Evolutionary conservation across 2,888 invertebrate genomes (phyloP), one percentile per base, ranked within the genome.

Genomic region (Diabrotica balteata): DNA sequence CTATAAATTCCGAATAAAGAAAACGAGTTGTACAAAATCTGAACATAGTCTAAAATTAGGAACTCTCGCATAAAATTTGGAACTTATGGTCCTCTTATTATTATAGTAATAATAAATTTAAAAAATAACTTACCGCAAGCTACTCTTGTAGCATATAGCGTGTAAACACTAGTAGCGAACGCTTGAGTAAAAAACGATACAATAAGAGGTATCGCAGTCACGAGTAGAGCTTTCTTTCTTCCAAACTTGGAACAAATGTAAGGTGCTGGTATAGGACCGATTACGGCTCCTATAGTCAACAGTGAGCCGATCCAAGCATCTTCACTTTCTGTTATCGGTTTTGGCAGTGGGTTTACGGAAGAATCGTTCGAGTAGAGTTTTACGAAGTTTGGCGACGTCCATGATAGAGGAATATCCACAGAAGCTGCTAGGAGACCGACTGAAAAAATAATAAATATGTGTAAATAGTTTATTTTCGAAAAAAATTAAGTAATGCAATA

Each of bases 181-280:
- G 77, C 76, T 44, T 73, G 63, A 10, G 71, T 73, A 55, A 75
- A 53, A 60, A 69, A 78, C 7, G 76, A 70, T 9, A 66, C 59
- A 17, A 75, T 69, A 43, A 73, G 70, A 8, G 77, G 77, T 17
- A 76, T 11, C 2, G 76, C 73, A 7, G 73, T 68, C n/a, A 90
- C 86, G 6, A 93, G 80, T 8, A 93, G 83, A 0, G 89, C 88
- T 85, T 86, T 86, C 84, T 90, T 92, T 11, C 92, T 86, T 0
- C 93, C 93, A 62, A 89, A 84, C 72, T 83, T 87, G 55, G 90
- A 88, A 0, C 90, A 88, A 4, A 88, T 81, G 10, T 87, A 87
- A 11, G 92, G 92, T 0, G 90, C 90, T 11, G 88, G 79, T 78
- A 92, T 90, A 0, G 92, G 90, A 2, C 92, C 92, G 83, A 85